These are phyloP conservation scores for Callospermophilus lateralis DNA, from an alignment of 2,113 vertebrate genomes.

Conservation along the genomic window DNA sequence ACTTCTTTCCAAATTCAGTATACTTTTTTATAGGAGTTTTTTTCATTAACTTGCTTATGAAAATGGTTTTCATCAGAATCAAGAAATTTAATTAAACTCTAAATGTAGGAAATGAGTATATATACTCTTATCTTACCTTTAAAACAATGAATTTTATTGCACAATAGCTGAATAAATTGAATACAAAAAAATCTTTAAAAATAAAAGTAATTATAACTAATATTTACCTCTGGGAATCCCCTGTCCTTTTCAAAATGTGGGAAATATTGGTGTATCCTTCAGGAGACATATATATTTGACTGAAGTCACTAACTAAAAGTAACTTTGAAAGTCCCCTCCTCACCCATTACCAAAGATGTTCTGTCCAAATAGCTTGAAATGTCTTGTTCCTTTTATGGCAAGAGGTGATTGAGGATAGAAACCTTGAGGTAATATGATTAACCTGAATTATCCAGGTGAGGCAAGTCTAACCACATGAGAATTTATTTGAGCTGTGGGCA, in stretches of 20 bases:
- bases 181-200: neutral
- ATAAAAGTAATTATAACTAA: neutral
- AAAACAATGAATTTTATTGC: neutral
- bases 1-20: neutral
- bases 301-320: neutral
- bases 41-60: neutral
- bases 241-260: neutral
- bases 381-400: neutral
- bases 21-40: neutral
- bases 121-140: neutral
- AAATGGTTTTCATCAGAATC: neutral
- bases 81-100: constrained; percentile 21
- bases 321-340: neutral
- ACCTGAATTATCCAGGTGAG: neutral
- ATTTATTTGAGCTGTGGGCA: neutral
- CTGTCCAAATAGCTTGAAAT: neutral
- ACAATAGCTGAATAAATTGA: neutral
- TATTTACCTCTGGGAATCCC: neutral
- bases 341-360: neutral
- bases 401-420: neutral
- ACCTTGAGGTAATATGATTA: neutral
- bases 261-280: neutral
- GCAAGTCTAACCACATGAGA: neutral
- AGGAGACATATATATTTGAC: neutral
- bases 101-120: neutral